A percentile compares a stretch with the other conserved stretches of the same genome.
These are phyloP conservation scores for Lagodon rhomboides DNA, from an alignment of 2,797 vertebrate species.

Conservation along the genomic window DNA sequence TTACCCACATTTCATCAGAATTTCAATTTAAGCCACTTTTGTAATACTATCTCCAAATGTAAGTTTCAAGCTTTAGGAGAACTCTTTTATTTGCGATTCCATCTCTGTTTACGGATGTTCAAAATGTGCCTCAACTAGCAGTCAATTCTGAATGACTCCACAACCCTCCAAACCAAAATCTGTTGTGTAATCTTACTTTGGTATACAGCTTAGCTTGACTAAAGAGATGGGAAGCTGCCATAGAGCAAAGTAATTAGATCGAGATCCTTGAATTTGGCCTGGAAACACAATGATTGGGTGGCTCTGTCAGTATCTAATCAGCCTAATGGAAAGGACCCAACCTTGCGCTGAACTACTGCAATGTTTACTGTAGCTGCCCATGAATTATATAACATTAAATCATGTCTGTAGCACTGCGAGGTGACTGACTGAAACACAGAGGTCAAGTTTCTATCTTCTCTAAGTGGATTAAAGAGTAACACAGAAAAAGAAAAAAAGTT, in stretches of 20 bases:
- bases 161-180: slow-evolving; percentile 12
- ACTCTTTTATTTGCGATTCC: not conserved
- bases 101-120: not conserved
- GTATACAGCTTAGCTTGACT: slow-evolving; percentile 12
- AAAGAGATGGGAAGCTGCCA: slow-evolving; percentile 29
- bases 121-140: not conserved
- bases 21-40: not conserved
- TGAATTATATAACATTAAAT: slow-evolving; percentile 38
- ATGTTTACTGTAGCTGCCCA: slow-evolving; percentile 3
- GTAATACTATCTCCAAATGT: not conserved
- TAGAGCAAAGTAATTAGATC: slow-evolving; percentile 51
- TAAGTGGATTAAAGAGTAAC: slow-evolving; percentile 1
- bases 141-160: not conserved
- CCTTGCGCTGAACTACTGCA: not conserved
- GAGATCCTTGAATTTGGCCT: slow-evolving; percentile 52
- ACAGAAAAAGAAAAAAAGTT: not conserved
- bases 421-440: slow-evolving; percentile 8
- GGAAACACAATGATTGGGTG: slow-evolving; percentile 45
- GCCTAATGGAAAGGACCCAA: slow-evolving; percentile 63
- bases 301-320: slow-evolving; percentile 64
- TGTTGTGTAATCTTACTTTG: slow-evolving; percentile 25
- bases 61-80: not conserved
- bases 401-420: not conserved
- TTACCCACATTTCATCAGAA: not conserved
- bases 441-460: slow-evolving; percentile 3